Base-by-base conservation (phyloP, 2,113 vertebrate species). In the Nothobranchius kuhntae region DNA sequence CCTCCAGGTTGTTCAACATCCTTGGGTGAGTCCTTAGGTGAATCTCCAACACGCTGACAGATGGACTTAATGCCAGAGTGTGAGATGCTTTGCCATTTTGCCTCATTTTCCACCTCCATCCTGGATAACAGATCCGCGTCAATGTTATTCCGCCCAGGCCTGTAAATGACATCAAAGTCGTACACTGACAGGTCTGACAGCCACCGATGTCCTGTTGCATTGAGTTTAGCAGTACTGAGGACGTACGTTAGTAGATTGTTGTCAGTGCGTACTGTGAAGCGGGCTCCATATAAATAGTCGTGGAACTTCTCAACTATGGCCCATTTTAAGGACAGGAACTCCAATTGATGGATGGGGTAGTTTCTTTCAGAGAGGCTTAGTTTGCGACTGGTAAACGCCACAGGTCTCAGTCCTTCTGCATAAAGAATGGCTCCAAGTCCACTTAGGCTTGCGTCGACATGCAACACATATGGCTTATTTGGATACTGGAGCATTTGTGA, bases 121-220 rank as follows among this genome's bases (percentile, higher is more conserved):
- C 38, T 58, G 15, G 38, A 44, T 17, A 58, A 24, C 42, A 24
- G n/a, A 24, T 60, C 44, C 13, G 56, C n/a, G 11, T 44, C 54
- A 1, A 56, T 38, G 7, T 56, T 38, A 35, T 56, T 56, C 13
- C 8, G 0, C 15, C 54, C 56, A 21, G 56, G n/a, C 17, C n/a
- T 3, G 17, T 58, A 44, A 6, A 57, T 10, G 12, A 38, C 17
- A 6, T 38, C 55, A 40, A 57, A 57, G 17, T 44, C 6, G 4
- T 59, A 59, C 0, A 21, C 17, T 1, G 56, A 44, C 38, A 59
- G 1, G 4, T 17, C 38, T 8, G 56, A 11, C 56, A 59, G 10
- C 56, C 56, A 59, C 1, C 56, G 40, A 45, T 59, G 56, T 13
- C 56, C 40, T 17, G 38, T 13, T 21, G 56, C 56, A 59, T 21